These are phyloP conservation scores for Heliocidaris tuberculata DNA, from an alignment of 35 echinoderm and acorn worm genomes.

Conservation along the genomic window DNA sequence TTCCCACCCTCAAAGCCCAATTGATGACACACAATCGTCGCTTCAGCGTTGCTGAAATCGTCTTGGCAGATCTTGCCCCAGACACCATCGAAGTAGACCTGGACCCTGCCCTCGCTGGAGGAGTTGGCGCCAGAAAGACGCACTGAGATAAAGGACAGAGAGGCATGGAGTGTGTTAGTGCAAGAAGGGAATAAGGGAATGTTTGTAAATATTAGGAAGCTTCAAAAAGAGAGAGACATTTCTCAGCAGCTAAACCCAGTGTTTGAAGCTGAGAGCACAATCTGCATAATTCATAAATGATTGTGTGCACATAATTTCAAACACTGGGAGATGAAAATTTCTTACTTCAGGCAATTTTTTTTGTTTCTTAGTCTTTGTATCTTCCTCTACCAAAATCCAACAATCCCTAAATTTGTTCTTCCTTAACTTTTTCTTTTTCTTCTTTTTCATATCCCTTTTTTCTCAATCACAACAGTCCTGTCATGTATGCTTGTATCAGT, in stretches of 20 bases:
- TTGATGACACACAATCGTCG: constrained; percentile 13
- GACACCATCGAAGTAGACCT: not conserved
- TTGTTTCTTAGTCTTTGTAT: too few species aligned
- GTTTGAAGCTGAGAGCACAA: too few species aligned
- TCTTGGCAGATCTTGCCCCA: constrained; percentile 21
- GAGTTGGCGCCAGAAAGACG: constrained; percentile 13
- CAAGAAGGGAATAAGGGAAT: not conserved
- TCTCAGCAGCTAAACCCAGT: not conserved
- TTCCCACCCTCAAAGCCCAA: not conserved
- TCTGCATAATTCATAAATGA: too few species aligned
- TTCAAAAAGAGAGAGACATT: not conserved
- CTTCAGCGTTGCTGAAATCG: not conserved
- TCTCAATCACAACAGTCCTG: too few species aligned
- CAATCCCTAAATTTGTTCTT: too few species aligned
- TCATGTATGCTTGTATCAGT: too few species aligned
- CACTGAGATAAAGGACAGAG: not conserved
- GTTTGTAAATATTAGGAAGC: not conserved
- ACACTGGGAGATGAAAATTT: too few species aligned
- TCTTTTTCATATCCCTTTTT: too few species aligned
- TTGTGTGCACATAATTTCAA: too few species aligned
- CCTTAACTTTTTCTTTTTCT: too few species aligned
- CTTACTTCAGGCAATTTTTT: too few species aligned
- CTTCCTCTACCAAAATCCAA: too few species aligned
- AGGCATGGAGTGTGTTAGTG: not conserved
- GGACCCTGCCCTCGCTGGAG: not conserved